Evolutionary conservation across 2,888 invertebrate species (phyloP), one percentile per base, ranked within the genome.

Genomic region (Arctia plantaginis): DNA sequence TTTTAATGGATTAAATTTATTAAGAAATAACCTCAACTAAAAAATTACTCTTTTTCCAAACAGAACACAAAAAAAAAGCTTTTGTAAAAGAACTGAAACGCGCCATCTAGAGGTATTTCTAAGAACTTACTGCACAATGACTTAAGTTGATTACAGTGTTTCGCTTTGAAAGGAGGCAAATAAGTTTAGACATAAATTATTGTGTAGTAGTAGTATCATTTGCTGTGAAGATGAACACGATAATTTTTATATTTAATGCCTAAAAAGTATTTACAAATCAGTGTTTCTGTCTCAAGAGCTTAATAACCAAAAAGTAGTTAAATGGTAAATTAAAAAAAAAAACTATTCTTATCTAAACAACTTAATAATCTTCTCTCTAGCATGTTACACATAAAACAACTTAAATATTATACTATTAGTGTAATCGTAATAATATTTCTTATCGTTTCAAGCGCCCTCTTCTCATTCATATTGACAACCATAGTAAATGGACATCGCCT

Each of bases 401-500:
- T 18, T 44, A 44, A 44, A 18, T 35, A 35, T n/a, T 44, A 2
- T 30, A 27, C 27, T 27, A 20, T 30, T 20, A 30, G 20, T 30
- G 18, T 13, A 30, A 10, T 70, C 13, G 20, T 13, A 41, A 64
- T 27, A 27, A 13, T 55, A 33, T 15, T 2, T 18, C 3, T 35
- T 51, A 1, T 41, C 27, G 33, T 23, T 67, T 62, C 1, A 0
- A 39, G 51, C 83, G 92, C 83, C 91, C 90, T 86, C 92, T 91
- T 83, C 80, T 86, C 85, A 79, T 80, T 79, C 68, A 80, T 81
- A 83, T 78, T 74, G 81, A 77, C 82, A 90, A 83, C 87, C 89
- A 89, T 88, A 90, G 86, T 82, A 77, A 82, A 76, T 83, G 91
- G 91, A 92, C 91, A 90, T 82, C 90, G 90, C 80, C 87, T 87